Evolutionary conservation across 2,888 invertebrate genomes (phyloP).

Genomic region (Augochlorella aurata): DNA sequence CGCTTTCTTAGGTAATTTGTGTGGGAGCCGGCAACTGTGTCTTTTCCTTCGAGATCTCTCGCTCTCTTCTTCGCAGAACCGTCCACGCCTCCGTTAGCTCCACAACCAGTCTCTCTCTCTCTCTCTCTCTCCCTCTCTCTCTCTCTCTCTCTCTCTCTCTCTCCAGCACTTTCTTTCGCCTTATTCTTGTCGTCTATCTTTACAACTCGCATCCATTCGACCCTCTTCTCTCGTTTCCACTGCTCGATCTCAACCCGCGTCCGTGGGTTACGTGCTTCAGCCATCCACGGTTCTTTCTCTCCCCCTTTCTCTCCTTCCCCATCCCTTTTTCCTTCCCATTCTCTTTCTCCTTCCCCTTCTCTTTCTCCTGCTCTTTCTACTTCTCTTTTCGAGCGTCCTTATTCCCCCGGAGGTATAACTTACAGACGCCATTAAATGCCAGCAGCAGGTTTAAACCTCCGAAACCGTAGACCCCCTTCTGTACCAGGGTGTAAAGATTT

Average conservation of each 20-base stretch:
- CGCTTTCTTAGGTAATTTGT: conserved; percentile 74
- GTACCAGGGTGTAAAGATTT: conserved; percentile 69
- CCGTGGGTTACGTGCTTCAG: conserved; percentile 41
- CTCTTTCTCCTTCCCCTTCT: conserved; percentile 21
- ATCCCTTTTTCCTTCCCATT: conserved; percentile 18
- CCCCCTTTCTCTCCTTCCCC: conserved; percentile 8
- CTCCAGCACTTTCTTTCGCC: conserved; percentile 35
- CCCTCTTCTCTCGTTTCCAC: conserved; percentile 53
- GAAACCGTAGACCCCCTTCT: conserved; percentile 58
- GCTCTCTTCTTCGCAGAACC: conserved; percentile 19
- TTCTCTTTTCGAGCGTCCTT: conserved; percentile 22
- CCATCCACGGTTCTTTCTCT: conserved; percentile 10
- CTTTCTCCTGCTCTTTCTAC: conserved; percentile 18
- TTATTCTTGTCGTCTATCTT: conserved; percentile 52
- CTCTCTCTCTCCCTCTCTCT: background rate
- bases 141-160: background rate
- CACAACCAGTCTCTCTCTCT: background rate
- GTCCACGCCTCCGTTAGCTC: conserved; percentile 4
- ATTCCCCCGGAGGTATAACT: conserved; percentile 64
- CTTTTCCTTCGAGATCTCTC: conserved; percentile 51
- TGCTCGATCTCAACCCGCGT: conserved; percentile 41
- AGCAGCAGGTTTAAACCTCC: conserved; percentile 70
- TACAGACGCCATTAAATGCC: conserved; percentile 73
- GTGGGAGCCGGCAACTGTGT: conserved; percentile 75
- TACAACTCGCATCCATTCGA: conserved; percentile 54